Percentiles rank a stretch among this genome's conserved stretches.
Conservation (phyloP, 1,140 invertebrate genomes). For the Leptinotarsa texana region DNA sequence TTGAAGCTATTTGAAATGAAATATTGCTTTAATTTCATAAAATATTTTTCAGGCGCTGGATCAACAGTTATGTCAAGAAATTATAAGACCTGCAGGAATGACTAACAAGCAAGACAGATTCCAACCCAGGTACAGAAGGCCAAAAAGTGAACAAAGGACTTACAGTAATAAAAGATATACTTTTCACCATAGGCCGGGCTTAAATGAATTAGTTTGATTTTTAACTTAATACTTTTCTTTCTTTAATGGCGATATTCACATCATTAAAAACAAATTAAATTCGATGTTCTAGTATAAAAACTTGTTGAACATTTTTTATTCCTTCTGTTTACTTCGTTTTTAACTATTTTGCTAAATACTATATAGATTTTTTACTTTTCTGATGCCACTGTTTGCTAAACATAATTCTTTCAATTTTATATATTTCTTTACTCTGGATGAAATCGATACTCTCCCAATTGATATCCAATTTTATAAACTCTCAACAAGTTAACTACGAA, state of each 20-base stretch:
- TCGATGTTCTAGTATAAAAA: neutral
- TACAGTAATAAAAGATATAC: constrained; percentile 1
- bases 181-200: constrained; percentile 33
- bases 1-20: too few species aligned
- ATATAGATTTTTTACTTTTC: too few species aligned
- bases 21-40: too few species aligned
- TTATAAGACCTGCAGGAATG: constrained; percentile 35
- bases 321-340: neutral
- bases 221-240: neutral
- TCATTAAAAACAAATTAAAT: neutral
- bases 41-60: constrained; percentile 50
- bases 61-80: constrained; percentile 53
- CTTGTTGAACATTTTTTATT: neutral
- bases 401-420: too few species aligned
- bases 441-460: too few species aligned
- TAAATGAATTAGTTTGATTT: constrained; percentile 36
- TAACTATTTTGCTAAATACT: too few species aligned
- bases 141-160: neutral
- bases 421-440: too few species aligned
- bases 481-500: too few species aligned
- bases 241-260: too few species aligned
- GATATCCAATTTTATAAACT: too few species aligned
- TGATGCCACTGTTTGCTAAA: too few species aligned
- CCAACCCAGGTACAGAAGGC: constrained; percentile 5
- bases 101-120: constrained; percentile 23